Conservation (phyloP, 2,888 invertebrate genomes). For the Coenonympha arcania region DNA sequence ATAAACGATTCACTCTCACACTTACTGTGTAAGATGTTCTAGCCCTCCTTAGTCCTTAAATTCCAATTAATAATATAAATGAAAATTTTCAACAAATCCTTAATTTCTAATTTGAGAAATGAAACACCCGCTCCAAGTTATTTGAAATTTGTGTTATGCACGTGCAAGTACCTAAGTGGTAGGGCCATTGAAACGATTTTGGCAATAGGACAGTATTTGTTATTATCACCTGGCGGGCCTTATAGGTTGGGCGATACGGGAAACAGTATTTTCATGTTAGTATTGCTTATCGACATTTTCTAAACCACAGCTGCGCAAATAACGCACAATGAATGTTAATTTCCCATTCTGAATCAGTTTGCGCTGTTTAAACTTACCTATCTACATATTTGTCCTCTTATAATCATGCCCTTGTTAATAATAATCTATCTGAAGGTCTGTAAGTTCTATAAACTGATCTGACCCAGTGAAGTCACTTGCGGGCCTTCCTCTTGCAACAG, state of each 20-base stretch:
- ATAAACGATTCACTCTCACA: too few relatives aligned
- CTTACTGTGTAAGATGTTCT: too few relatives aligned
- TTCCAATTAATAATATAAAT: too few relatives aligned
- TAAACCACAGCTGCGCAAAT: conserved; percentile 19
- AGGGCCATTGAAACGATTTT: conserved; percentile 9
- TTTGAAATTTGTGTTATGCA: conserved; percentile 6
- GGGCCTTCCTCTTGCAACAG: too few relatives aligned
- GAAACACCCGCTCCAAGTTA: too few relatives aligned
- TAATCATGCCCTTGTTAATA: too few relatives aligned
- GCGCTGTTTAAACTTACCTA: background rate
- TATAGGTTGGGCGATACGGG: conserved; percentile 12
- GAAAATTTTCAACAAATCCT: too few relatives aligned
- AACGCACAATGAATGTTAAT: conserved; percentile 5
- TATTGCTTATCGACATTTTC: conserved; percentile 11
- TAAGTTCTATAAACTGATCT: too few relatives aligned
- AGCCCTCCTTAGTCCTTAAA: too few relatives aligned
- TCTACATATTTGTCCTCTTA: background rate
- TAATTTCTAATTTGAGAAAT: too few relatives aligned
- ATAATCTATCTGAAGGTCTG: too few relatives aligned
- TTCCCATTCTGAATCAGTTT: background rate
- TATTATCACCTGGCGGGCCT: conserved; percentile 9
- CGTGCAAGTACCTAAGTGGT: conserved; percentile 11
- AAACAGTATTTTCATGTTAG: background rate
- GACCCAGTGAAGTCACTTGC: too few relatives aligned
- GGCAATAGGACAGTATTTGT: conserved; percentile 9